Base-by-base conservation (phyloP, 2,888 invertebrate genomes). In the Drosophila subquinaria region DNA sequence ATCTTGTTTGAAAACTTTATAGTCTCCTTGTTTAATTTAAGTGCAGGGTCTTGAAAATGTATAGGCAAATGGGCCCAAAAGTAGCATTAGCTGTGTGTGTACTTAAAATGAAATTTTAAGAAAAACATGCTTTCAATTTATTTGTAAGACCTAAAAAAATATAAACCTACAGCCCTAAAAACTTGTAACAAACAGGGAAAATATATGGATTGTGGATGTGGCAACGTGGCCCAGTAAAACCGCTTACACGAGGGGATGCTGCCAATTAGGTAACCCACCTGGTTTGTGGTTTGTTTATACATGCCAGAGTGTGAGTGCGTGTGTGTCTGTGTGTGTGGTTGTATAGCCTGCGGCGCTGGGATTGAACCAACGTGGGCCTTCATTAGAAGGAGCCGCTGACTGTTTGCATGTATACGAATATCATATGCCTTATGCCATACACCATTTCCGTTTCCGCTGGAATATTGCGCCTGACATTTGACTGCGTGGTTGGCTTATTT, bases 61-160 rank as follows among this genome's bases (percentile, higher is more conserved):
- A n/a, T 63, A 47, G 45, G 56, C 55, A 55, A 63, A 55, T 48
- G 57, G 15, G 69, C 56, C 27, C 15, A 52, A 51, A 55, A 51
- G 71, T 35, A 27, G 20, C 42, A 9, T 20, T 35, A 20, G 43
- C 43, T 17, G 45, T 23, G 10, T 69, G 23, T 56, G 57, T 67
- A 47, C 51, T 64, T 71, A 64, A 82, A 79, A 82, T 74, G 71
- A 73, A 70, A 77, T 68, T 66, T 66, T 70, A 45, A 82, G 40
- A 33, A 71, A 63, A 80, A 77, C 69, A 82, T 42, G 70, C 59
- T 73, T 71, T 69, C 73, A 74, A 88, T 82, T 88, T 81, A 88
- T 83, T 79, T 76, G 79, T n/a, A 4, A n/a, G 40, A 52, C 57
- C 20, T 9, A 53, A 27, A 27, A 35, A n/a, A 53, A 48, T 48